Evolutionary conservation across 1,140 invertebrate genomes (phyloP).

Genomic region (Liolophura sinensis): DNA sequence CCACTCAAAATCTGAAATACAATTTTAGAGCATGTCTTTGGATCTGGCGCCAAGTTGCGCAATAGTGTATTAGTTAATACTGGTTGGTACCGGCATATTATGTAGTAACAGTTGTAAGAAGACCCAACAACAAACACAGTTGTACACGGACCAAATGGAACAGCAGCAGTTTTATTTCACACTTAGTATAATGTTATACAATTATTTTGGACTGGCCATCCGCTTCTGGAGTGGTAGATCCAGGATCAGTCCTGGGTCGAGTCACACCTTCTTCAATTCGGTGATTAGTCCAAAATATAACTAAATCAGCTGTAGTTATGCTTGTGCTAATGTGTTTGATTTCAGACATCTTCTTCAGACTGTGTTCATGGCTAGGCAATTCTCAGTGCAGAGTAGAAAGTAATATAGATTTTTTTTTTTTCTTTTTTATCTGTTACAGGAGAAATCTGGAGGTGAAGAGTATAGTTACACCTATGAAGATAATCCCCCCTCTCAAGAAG

Average conservation of each 20-base stretch:
- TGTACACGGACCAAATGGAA: too few species aligned
- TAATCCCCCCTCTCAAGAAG: background rate
- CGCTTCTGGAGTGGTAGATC: too few species aligned
- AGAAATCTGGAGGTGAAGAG: constrained; percentile 29
- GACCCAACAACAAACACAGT: too few species aligned
- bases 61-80: too few species aligned
- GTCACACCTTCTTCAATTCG: constrained; percentile 11
- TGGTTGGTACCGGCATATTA: too few species aligned
- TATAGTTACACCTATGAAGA: constrained; percentile 33
- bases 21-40: too few species aligned
- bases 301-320: background rate
- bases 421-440: constrained; percentile 23
- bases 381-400: background rate
- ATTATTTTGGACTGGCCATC: too few species aligned
- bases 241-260: constrained; percentile 6
- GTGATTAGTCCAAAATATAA: background rate
- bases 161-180: too few species aligned
- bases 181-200: too few species aligned
- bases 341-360: background rate
- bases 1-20: too few species aligned
- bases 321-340: background rate
- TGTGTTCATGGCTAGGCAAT: background rate
- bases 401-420: background rate
- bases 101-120: too few species aligned
- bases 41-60: too few species aligned